Base-by-base conservation (phyloP, 2,888 invertebrate species). In the Rhagonycha lutea region DNA sequence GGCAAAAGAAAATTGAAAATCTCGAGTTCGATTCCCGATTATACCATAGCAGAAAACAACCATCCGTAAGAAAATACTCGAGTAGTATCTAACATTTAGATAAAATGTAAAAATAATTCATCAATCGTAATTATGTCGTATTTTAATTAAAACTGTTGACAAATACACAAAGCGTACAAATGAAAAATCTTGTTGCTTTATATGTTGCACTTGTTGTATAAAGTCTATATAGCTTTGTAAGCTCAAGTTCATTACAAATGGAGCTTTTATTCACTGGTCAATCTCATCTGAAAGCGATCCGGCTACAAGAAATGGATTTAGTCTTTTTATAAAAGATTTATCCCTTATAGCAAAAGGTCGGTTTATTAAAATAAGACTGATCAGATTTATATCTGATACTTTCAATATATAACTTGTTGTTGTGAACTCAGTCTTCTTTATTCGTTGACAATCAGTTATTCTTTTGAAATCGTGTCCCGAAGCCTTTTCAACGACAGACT, bases 161-260 rank as follows among this genome's bases (percentile, higher is more conserved):
- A 77, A 77, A 74, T 74, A 68, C 63, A 68, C 24, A 70, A 70
- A 61, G 28, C 14, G 12, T 14, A 60, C 23, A 61, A 70, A 70
- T 61, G 70, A 23, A 65, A 71, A 76, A 76, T 78, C 73, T 63
- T 76, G 74, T 74, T 73, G 78, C 74, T 74, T 76, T 75, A 72
- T 75, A 76, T 80, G 77, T 78, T 80, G 80, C 81, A 82, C 81
- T 82, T 82, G 47, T 47, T 47, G 80, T 79, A 78, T 80, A 78
- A 78, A 75, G 79, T 80, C 80, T 80, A 80, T 81, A 79, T 79
- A 79, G 81, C 80, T 82, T 81, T 82, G 81, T 86, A 84, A 85
- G 85, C 84, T 85, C 81, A 84, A 86, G 85, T 86, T 86, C 86
- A 87, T 87, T 87, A 87, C 87, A 87, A 87, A 86, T 87, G 86